Evolutionary conservation across 2,888 invertebrate genomes (phyloP).

Genomic region (Pyrrhosoma nymphula): DNA sequence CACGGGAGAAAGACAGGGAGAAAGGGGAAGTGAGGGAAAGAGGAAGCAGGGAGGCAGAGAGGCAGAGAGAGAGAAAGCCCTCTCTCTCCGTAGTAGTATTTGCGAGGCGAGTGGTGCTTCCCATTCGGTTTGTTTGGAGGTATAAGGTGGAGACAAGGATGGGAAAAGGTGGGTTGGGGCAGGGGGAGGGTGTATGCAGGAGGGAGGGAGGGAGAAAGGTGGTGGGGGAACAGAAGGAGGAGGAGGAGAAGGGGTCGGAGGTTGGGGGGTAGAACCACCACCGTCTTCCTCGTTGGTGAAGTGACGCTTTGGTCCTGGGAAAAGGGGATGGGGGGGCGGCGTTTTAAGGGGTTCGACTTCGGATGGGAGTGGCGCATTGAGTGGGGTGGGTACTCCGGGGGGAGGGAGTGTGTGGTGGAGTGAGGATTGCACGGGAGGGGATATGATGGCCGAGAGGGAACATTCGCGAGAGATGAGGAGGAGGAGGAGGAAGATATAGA

Average conservation of each 20-base stretch:
- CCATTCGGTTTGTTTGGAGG: conserved; percentile 67
- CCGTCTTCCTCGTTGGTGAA: conserved; percentile 67
- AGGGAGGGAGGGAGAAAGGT: too few species aligned
- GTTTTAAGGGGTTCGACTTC: conserved; percentile 40
- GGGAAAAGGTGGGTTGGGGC: not conserved
- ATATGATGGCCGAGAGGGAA: not conserved
- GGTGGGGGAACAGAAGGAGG: not conserved
- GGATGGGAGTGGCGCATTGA: conserved; percentile 59
- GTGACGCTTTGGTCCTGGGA: conserved; percentile 59
- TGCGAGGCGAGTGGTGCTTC: conserved; percentile 60
- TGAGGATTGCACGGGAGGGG: not conserved
- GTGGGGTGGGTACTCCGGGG: not conserved
- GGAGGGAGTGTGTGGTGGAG: not conserved
- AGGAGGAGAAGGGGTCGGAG: not conserved
- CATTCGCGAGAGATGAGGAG: not conserved
- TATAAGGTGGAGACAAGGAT: conserved; percentile 66
- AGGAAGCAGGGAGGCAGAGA: not conserved
- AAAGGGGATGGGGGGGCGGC: not conserved
- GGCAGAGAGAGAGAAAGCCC: not conserved
- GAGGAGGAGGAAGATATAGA: not conserved
- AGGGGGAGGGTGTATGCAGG: not conserved
- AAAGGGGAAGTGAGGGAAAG: not conserved
- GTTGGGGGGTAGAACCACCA: not conserved
- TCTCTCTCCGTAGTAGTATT: not conserved
- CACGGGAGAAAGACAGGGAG: not conserved